Conservation (phyloP, 1,140 invertebrate species). For the Wiebesia pumilae region DNA sequence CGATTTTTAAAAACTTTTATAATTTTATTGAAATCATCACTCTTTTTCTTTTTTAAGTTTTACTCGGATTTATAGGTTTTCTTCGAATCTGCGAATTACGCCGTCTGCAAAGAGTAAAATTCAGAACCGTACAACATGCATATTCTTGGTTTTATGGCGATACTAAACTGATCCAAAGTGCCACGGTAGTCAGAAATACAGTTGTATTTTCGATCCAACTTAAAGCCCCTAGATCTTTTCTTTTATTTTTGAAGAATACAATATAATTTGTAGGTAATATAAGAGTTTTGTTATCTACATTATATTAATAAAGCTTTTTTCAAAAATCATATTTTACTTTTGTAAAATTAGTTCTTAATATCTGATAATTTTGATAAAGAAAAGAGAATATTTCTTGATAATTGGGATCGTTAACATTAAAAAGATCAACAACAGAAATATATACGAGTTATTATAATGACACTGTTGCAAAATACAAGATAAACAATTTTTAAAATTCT, state of each 20-base stretch:
- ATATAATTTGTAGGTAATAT: conserved; percentile 50
- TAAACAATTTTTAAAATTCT: too few relatives aligned
- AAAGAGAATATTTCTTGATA: too few relatives aligned
- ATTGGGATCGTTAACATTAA: too few relatives aligned
- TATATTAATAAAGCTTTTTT: background rate
- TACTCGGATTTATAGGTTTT: conserved; percentile 51
- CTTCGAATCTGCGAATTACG: conserved; percentile 44
- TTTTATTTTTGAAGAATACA: conserved; percentile 27
- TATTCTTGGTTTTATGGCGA: conserved; percentile 60
- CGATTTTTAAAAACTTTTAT: conserved; percentile 22
- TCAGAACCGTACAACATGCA: conserved; percentile 49
- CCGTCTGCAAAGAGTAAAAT: conserved; percentile 39
- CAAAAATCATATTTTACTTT: background rate
- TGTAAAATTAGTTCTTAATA: background rate
- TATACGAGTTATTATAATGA: too few relatives aligned
- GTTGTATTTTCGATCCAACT: conserved; percentile 53
- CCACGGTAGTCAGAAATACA: conserved; percentile 57
- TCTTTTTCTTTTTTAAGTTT: conserved; percentile 40
- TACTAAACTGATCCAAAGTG: conserved; percentile 62
- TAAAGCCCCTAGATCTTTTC: background rate
- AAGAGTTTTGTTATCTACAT: conserved; percentile 35
- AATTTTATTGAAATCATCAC: conserved; percentile 42
- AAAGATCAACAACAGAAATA: too few relatives aligned
- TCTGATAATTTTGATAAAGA: too few relatives aligned
- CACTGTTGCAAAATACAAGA: too few relatives aligned